Evolutionary conservation across 2,888 invertebrate species (phyloP).

Genomic region (Rotaria magnacalcarata): DNA sequence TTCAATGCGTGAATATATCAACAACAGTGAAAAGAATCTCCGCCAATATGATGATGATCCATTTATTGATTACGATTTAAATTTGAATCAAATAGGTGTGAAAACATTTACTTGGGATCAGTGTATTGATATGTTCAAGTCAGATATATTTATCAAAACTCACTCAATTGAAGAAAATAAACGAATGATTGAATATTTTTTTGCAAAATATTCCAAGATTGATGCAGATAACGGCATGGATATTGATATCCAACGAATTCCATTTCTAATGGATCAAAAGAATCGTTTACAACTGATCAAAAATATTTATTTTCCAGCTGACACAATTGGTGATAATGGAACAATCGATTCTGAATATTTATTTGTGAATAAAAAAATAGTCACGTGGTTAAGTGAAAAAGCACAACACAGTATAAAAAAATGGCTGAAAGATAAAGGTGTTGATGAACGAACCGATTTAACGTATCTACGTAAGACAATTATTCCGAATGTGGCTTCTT

Average conservation of each 20-base stretch:
- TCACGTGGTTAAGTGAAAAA: neutral
- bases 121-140: neutral
- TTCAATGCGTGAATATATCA: neutral
- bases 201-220: neutral
- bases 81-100: neutral
- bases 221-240: neutral
- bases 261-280: constrained; percentile 16
- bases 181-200: neutral
- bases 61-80: neutral
- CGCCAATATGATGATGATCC: neutral
- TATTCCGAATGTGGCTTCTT: neutral
- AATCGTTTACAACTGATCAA: neutral
- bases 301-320: neutral
- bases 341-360: neutral
- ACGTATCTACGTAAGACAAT: neutral
- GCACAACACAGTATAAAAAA: neutral
- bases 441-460: neutral
- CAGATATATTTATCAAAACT: neutral
- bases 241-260: neutral
- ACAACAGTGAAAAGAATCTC: neutral
- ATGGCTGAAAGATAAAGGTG: neutral
- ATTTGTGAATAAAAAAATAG: neutral
- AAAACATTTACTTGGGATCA: neutral
- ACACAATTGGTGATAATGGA: neutral
- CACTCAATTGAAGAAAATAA: neutral